These are phyloP conservation scores for Trichogramma pretiosum DNA, from an alignment of 1,140 invertebrate genomes.

Conservation along the genomic window DNA sequence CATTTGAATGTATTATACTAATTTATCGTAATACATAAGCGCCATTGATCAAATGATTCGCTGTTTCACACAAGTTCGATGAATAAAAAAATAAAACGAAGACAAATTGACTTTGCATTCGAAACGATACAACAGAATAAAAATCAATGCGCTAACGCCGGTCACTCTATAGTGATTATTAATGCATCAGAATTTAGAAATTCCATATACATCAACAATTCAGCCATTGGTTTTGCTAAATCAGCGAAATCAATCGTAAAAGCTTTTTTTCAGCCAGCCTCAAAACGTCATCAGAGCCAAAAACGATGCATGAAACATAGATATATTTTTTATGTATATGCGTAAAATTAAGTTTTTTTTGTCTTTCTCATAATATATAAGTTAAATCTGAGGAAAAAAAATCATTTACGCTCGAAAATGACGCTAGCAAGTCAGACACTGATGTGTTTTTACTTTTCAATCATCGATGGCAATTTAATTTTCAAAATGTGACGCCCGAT, in stretches of 20 bases:
- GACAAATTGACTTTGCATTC: no score
- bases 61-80: no score
- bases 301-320: constrained; percentile 16
- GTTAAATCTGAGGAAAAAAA: no score
- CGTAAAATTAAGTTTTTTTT: neutral
- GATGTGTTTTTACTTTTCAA: neutral
- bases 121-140: constrained; percentile 20
- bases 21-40: no score
- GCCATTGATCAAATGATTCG: constrained; percentile 21
- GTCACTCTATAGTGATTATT: constrained; percentile 30
- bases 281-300: no score
- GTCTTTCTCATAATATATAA: no score
- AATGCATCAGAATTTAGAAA: no score
- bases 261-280: constrained; percentile 31
- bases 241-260: constrained; percentile 32
- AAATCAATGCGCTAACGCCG: constrained; percentile 28
- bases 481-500: no score
- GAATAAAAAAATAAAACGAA: constrained; percentile 7
- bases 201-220: no score
- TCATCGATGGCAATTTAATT: no score
- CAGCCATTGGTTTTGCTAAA: constrained; percentile 26
- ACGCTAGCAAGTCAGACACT: constrained; percentile 11
- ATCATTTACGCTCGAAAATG: neutral
- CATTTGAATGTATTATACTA: no score
- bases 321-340: constrained; percentile 8